Conservation (phyloP, 30 jellyfish, hydroid and myxozoan species). For the Catostylus mosaicus region DNA sequence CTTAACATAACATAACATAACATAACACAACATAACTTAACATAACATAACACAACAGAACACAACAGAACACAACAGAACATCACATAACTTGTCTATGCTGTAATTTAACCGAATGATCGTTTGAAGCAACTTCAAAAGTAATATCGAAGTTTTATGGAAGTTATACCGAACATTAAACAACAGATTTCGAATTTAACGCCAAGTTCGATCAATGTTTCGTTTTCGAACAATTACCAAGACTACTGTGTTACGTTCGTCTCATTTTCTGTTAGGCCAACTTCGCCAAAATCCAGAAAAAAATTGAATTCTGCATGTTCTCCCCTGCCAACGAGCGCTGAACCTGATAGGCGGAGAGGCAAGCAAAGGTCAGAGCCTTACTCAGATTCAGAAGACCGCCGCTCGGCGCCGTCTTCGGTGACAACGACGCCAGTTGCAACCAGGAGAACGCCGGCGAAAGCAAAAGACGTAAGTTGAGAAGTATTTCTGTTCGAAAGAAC, state of each 20-base stretch:
- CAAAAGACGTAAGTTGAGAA: slow-evolving; percentile 36
- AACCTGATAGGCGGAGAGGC: not conserved
- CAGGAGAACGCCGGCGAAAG: slow-evolving; percentile 22
- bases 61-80: no score
- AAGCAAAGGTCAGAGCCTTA: not conserved
- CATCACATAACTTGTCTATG: no score
- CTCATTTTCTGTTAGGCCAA: slow-evolving; percentile 17
- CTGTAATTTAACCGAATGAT: no score
- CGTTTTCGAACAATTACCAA: not conserved
- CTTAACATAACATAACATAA: no score
- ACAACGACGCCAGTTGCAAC: slow-evolving; percentile 58
- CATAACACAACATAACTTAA: no score
- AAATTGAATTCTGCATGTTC: slow-evolving; percentile 4
- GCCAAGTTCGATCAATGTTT: not conserved
- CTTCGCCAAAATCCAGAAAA: slow-evolving; percentile 28
- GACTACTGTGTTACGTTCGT: not conserved
- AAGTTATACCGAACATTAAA: not conserved
- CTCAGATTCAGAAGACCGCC: slow-evolving; percentile 27
- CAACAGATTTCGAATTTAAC: not conserved
- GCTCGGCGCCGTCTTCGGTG: slow-evolving; percentile 59
- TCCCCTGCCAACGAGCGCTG: not conserved
- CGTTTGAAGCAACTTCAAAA: no score
- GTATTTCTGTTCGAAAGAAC: no score
- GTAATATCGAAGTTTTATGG: no score
- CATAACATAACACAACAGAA: no score